Conservation (phyloP, 1,140 invertebrate genomes). For the Heliconius melpomene region DNA sequence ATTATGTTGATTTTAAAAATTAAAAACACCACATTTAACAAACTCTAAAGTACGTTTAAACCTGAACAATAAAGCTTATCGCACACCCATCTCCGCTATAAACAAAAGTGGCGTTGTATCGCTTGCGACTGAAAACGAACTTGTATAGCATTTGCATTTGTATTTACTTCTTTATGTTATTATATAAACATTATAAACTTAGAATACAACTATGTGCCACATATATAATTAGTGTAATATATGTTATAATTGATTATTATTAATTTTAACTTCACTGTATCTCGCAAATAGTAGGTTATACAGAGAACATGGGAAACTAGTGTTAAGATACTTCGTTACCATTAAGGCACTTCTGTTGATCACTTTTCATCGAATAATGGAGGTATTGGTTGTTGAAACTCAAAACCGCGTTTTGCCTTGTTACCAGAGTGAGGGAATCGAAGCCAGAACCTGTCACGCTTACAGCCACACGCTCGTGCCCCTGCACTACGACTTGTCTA, state of each 20-base stretch:
- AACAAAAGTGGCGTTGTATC: constrained; percentile 29
- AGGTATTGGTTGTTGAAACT: too few relatives aligned
- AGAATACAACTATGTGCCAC: not conserved
- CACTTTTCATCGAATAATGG: too few relatives aligned
- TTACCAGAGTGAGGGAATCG: too few relatives aligned
- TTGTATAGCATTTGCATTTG: constrained; percentile 47
- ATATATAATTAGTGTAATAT: not conserved
- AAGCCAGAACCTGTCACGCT: too few relatives aligned
- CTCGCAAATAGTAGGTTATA: too few relatives aligned
- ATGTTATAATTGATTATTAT: not conserved
- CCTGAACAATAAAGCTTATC: constrained; percentile 40
- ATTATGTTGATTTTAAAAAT: constrained; percentile 5
- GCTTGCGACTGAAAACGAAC: constrained; percentile 39
- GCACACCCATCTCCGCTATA: constrained; percentile 33
- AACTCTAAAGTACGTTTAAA: constrained; percentile 20
- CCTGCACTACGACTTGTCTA: too few relatives aligned
- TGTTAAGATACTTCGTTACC: too few relatives aligned
- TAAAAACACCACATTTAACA: constrained; percentile 13
- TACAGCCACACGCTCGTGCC: too few relatives aligned
- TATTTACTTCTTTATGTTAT: constrained; percentile 25
- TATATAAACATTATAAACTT: not conserved
- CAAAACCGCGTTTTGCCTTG: too few relatives aligned
- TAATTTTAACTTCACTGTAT: not conserved
- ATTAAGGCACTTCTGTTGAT: too few relatives aligned
- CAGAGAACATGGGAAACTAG: too few relatives aligned